Evolutionary conservation across 2,797 vertebrate genomes (phyloP).

Genomic region (Anguilla pacifica): DNA sequence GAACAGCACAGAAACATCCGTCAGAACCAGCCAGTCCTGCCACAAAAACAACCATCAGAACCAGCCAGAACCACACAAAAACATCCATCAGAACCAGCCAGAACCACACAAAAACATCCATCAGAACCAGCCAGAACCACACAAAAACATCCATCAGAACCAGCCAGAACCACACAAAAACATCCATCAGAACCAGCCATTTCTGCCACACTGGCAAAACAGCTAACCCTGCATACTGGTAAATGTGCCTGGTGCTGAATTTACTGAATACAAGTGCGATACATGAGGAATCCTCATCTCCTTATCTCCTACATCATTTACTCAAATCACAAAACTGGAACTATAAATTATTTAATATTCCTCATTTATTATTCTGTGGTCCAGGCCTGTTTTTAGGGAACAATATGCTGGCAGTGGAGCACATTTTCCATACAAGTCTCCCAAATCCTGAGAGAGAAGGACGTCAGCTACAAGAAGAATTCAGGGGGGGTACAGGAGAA

Average conservation of each 20-base stretch:
- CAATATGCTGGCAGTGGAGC: not conserved
- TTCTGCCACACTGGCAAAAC: not conserved
- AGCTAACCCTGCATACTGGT: not conserved
- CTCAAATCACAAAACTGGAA: not conserved
- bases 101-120: conserved; percentile 7
- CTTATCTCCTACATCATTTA: no score
- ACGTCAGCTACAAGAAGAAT: not conserved
- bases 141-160: not conserved
- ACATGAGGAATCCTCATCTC: not conserved
- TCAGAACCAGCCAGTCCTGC: no score
- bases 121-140: not conserved
- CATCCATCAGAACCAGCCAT: not conserved
- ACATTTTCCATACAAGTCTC: not conserved
- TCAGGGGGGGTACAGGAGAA: not conserved
- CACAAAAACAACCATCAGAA: no score
- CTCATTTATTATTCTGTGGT: not conserved
- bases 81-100: not conserved
- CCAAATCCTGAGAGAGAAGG: not conserved
- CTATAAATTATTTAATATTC: not conserved
- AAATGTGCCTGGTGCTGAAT: not conserved
- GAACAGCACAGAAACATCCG: not conserved
- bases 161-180: not conserved
- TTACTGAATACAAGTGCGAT: not conserved
- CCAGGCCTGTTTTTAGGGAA: not conserved
- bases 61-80: not conserved